Evolutionary conservation across 2,113 vertebrate genomes (phyloP), one percentile per base, ranked within the genome.

Genomic region (Eleginops maclovinus): DNA sequence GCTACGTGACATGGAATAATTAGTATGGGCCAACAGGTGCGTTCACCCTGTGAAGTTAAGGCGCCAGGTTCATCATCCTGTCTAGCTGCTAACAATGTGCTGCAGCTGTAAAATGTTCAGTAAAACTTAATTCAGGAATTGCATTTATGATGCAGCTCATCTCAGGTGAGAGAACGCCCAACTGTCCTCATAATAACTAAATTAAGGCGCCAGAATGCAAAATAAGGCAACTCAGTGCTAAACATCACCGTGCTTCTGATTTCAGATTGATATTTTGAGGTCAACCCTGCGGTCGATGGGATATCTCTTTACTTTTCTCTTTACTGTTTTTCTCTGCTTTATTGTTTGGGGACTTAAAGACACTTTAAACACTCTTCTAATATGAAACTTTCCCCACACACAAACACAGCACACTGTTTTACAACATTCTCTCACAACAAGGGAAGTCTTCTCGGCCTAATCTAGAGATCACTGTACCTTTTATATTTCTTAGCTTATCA

Each of bases 141-240:
- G 62, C 56, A 60, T 88, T 79, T 78, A 87, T 72, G 58, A 83
- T 77, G 44, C 79, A 56, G 54, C 73, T 72, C 74, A 72, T 86
- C 65, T 80, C 77, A 59, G 17, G 6, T 56, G 50, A 62, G 75
- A 59, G 47, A 74, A 55, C 68, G 49, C 47, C 40, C 44, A 81
- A 16, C 61, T 75, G 78, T 84, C 75, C 84, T 80, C 77, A 68
- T 88, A 46, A 80, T 53, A 46, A 80, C 56, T 87, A 76, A 82
- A 84, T 74, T 63, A 90, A 84, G 77, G 21, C 14, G 28, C 46
- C 77, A 69, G 83, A 72, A 82, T 86, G 55, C 74, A 72, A 56
- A 65, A 80, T 75, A 73, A 88, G 77, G 73, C 68, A 11, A 21
- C 61, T 75, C 10, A 4, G 76, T 65, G 77, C 55, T 65, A 22